Percentiles rank a stretch among this genome's conserved stretches.
Conservation (phyloP, 92 coral and sea anemone species). For the Paragorgia papillata region DNA sequence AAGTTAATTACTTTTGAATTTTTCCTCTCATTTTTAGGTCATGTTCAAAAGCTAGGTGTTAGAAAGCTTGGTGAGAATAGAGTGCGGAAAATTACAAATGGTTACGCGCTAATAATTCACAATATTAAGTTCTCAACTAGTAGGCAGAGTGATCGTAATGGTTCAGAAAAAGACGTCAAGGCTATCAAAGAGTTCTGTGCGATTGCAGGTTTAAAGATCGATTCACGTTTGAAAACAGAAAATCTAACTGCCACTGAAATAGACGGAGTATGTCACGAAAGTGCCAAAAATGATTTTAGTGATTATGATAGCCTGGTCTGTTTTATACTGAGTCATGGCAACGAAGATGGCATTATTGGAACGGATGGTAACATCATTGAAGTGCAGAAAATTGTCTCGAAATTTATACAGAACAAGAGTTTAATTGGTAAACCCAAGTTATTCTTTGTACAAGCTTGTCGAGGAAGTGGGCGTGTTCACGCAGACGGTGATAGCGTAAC, state of each 20-base stretch:
- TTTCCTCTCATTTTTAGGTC: too few species aligned
- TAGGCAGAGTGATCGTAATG: conserved; percentile 62
- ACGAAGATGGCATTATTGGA: conserved; percentile 71
- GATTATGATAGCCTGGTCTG: conserved; percentile 81
- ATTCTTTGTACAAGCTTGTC: conserved; percentile 89
- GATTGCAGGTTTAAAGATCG: conserved; percentile 43
- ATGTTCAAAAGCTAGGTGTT: too few species aligned
- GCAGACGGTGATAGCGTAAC: conserved; percentile 1
- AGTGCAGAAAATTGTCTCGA: conserved; percentile 68
- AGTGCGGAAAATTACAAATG: conserved; percentile 51
- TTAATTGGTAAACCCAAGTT: conserved; percentile 83
- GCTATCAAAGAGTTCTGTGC: conserved; percentile 58
- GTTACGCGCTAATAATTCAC: conserved; percentile 76
- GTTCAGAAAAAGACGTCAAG: conserved; percentile 69
- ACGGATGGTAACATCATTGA: conserved; percentile 61
- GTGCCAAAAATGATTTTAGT: conserved; percentile 69
- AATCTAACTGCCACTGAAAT: conserved; percentile 61
- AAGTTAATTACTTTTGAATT: too few species aligned
- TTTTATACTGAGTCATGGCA: conserved; percentile 85
- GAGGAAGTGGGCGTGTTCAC: conserved; percentile 73
- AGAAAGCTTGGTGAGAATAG: too few species aligned
- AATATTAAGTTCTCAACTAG: conserved; percentile 29
- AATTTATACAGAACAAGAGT: conserved; percentile 66
- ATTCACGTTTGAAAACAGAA: conserved; percentile 25
- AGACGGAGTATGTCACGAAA: conserved; percentile 40